Base-by-base conservation (phyloP, 1,140 invertebrate genomes). In the Diuraphis noxia region DNA sequence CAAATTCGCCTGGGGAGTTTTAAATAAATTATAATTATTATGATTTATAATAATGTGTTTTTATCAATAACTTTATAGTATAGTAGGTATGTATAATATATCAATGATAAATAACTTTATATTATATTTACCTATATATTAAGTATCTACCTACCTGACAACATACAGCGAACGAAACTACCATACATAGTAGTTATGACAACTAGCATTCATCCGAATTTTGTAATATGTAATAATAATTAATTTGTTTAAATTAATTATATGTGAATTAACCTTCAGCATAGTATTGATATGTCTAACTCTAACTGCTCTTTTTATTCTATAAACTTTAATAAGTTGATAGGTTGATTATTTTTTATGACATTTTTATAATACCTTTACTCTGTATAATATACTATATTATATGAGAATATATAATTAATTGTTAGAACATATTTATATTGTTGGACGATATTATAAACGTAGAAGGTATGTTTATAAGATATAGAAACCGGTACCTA, bases 341-440 rank as follows among this genome's bases (percentile, higher is more conserved):
- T 86, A 86, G 43, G 43, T 86, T 23, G 9, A 86, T 25, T 86
- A 86, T 86, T 86, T 86, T 7, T 86, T 23, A 86, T 49, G 43
- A 49, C 43, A 49, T 85, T 85, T 85, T 46, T 86, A 86, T 49
- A 86, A n/a, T 86, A 36, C 9, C 38, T n/a, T 79, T 82, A 41
- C 10, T 30, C n/a, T n/a, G 17, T 49, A 43, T 85, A 21, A 49
- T 49, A 49, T 49, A 49, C 23, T 46, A 85, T 84, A 43, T 30
- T 85, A 85, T 43, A 41, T 46, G 6, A 85, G n/a, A 85, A 49
- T 49, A 46, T 46, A 49, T 86, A 86, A 86, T 86, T 46, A 86
- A 86, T 86, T 86, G 8, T 86, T 34, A 49, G 8, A 38, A 25
- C 23, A 81, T 81, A 34, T 2, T 8, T 21, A 6, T 40, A 6